Evolutionary conservation across 37 sponge, comb jelly and placozoan genomes (phyloP).

Genomic region (Eunapius fragilis): DNA sequence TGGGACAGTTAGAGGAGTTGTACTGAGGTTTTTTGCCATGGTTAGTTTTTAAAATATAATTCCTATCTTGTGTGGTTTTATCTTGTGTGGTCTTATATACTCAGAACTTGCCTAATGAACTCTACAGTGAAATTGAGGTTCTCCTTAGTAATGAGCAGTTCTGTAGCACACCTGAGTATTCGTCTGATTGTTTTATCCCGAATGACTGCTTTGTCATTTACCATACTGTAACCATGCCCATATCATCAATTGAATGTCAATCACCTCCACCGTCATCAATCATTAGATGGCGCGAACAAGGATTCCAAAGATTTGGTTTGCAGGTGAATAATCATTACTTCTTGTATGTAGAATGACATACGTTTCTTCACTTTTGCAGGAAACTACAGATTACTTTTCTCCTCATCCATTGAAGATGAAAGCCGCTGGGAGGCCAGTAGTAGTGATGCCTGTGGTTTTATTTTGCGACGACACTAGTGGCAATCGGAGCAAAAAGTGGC

Average conservation of each 20-base stretch:
- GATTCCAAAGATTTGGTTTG: no score
- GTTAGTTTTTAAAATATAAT: neutral
- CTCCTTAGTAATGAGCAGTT: neutral
- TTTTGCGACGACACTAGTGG: slow-evolving; percentile 25
- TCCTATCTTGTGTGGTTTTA: neutral
- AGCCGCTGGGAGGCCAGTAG: slow-evolving; percentile 3
- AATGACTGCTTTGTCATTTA: neutral
- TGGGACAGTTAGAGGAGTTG: neutral
- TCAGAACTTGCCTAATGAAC: neutral
- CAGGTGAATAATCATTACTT: no score
- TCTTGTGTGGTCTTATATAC: neutral
- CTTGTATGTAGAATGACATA: no score
- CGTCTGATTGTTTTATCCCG: neutral
- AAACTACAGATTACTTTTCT: neutral
- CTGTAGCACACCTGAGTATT: neutral
- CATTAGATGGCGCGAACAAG: neutral
- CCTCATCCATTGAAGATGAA: neutral
- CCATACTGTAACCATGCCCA: neutral
- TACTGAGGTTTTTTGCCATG: neutral
- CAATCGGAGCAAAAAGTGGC: slow-evolving; percentile 24
- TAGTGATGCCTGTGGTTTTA: slow-evolving; percentile 1
- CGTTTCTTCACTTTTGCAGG: neutral
- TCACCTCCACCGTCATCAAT: neutral
- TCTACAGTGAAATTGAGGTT: neutral
- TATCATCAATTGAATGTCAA: neutral